These are phyloP conservation scores for Glossophaga mutica DNA, from an alignment of 2,797 vertebrate genomes.

Conservation along the genomic window DNA sequence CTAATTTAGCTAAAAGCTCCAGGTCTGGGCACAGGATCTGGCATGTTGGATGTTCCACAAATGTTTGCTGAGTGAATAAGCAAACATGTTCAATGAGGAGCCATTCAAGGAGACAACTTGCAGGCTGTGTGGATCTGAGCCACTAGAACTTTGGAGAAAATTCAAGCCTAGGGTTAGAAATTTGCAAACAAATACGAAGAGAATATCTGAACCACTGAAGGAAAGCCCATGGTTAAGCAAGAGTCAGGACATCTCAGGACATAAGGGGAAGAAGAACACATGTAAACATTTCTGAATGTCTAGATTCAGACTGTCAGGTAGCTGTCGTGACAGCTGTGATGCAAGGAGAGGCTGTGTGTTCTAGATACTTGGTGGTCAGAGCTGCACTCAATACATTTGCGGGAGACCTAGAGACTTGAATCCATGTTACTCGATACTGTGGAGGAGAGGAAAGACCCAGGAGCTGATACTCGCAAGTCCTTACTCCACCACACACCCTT, in stretches of 20 bases:
- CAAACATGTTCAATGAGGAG: neutral
- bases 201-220: neutral
- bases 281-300: neutral
- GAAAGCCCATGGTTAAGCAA: neutral
- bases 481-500: neutral
- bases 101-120: neutral
- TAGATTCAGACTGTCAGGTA: neutral
- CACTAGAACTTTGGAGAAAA: slow-evolving; percentile 5
- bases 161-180: neutral
- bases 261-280: neutral
- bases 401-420: neutral
- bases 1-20: neutral
- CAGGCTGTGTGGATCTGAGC: neutral
- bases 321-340: neutral
- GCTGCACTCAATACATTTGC: neutral
- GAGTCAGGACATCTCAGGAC: neutral
- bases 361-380: neutral
- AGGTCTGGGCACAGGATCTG: neutral
- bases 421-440: neutral
- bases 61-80: slow-evolving; percentile 27
- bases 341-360: neutral
- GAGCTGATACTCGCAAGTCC: too few species aligned
- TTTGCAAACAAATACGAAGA: neutral
- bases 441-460: neutral
- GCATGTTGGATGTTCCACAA: neutral